These are phyloP conservation scores for Entomobrya multifasciata DNA, from an alignment of 2,888 invertebrate genomes.

Conservation along the genomic window DNA sequence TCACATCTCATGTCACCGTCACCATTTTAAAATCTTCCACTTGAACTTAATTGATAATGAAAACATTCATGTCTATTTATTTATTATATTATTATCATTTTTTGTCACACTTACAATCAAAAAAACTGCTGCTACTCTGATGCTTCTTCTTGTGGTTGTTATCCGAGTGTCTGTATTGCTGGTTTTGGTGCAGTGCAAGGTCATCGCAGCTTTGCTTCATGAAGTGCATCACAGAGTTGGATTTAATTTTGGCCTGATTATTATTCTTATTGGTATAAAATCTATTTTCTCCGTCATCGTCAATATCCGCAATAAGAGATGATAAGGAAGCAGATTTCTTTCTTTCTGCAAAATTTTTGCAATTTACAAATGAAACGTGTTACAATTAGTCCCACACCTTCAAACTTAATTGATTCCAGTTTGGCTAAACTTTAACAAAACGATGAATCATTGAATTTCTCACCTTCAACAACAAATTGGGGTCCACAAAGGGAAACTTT, in stretches of 20 bases:
- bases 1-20: no score
- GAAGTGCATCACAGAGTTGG: conserved; percentile 8
- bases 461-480: conserved; percentile 27
- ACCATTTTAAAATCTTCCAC: background rate
- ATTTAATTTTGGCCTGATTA: background rate
- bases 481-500: conserved; percentile 3
- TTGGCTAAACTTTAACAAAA: no score
- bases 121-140: background rate
- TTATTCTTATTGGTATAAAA: background rate
- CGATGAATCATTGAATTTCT: background rate
- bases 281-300: background rate
- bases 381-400: no score
- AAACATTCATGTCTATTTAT: background rate
- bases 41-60: background rate
- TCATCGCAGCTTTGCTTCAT: conserved; percentile 22
- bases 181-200: conserved; percentile 6
- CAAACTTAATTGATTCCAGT: no score
- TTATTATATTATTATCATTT: conserved; percentile 1
- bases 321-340: conserved; percentile 32
- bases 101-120: conserved; percentile 35
- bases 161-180: conserved; percentile 28
- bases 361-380: background rate
- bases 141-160: conserved; percentile 15
- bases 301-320: background rate
- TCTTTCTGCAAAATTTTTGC: background rate